Percentiles rank a stretch among this genome's conserved stretches.
Conservation (phyloP, 30 jellyfish, hydroid and myxozoan genomes). For the Cassiopea xamachana region DNA sequence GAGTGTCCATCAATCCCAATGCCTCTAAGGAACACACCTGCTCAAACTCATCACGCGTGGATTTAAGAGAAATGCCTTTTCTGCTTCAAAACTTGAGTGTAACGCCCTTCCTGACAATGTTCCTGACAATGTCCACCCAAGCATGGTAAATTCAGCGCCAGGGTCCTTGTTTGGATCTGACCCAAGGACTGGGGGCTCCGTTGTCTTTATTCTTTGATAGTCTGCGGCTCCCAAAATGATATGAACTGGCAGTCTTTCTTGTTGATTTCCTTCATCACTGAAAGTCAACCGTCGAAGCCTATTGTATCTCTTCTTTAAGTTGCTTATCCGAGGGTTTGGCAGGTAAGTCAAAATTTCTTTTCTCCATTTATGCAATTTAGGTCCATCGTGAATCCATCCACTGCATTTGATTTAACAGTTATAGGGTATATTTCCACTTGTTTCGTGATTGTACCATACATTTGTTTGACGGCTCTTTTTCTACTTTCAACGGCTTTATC, state of each 20-base stretch:
- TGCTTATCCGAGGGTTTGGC: constrained; percentile 35
- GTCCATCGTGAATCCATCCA: constrained; percentile 40
- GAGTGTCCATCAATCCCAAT: constrained; percentile 38
- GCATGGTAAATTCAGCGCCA: constrained; percentile 62
- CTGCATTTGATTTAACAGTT: constrained; percentile 31
- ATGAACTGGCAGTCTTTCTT: constrained; percentile 43
- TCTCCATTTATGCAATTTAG: constrained; percentile 34
- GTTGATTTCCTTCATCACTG: neutral
- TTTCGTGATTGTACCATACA: constrained; percentile 56
- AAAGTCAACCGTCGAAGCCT: constrained; percentile 11
- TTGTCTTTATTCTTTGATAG: constrained; percentile 32
- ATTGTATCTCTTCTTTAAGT: constrained; percentile 12
- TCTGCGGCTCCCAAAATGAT: constrained; percentile 48
- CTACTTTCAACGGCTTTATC: neutral
- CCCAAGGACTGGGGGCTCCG: constrained; percentile 62
- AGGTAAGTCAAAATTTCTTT: constrained; percentile 7
- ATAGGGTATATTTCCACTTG: constrained; percentile 18
- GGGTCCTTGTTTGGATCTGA: constrained; percentile 42
- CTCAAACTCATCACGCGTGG: constrained; percentile 40
- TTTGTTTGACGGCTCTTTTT: constrained; percentile 17
- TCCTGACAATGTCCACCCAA: constrained; percentile 35
- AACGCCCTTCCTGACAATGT: constrained; percentile 9
- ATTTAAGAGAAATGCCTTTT: constrained; percentile 25
- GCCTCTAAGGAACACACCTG: constrained; percentile 42
- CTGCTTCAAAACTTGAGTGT: constrained; percentile 2